Conservation (phyloP, 2,113 vertebrate genomes). For the Formicarius rufipectus region DNA sequence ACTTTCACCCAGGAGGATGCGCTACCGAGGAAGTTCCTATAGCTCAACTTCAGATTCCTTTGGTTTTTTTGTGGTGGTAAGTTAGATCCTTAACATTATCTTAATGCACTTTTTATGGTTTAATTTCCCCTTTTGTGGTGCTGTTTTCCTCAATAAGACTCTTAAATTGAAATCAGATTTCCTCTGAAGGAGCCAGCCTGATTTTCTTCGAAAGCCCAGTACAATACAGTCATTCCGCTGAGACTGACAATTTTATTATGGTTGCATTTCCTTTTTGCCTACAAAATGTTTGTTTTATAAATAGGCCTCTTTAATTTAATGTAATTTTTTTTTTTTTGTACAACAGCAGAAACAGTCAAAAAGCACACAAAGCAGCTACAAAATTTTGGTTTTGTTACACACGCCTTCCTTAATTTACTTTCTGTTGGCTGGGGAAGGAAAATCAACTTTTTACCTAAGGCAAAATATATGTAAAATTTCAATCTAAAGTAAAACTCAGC, state of each 20-base stretch:
- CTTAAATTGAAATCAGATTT: slow-evolving; percentile 80
- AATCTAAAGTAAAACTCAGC: neutral
- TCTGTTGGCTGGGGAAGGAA: neutral
- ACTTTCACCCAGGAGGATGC: neutral
- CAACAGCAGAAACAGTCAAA: slow-evolving; percentile 22
- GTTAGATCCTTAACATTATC: slow-evolving; percentile 70
- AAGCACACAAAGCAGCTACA: neutral
- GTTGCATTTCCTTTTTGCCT: slow-evolving; percentile 43
- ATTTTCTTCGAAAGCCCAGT: slow-evolving; percentile 63
- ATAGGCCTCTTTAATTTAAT: slow-evolving; percentile 60
- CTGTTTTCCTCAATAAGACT: slow-evolving; percentile 72
- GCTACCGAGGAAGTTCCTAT: neutral
- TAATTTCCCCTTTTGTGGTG: slow-evolving; percentile 78
- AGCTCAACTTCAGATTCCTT: slow-evolving; percentile 56
- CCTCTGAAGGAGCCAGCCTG: slow-evolving; percentile 68
- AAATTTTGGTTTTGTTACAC: slow-evolving; percentile 23
- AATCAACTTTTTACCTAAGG: slow-evolving; percentile 31
- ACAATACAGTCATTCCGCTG: slow-evolving; percentile 47
- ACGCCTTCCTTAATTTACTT: slow-evolving; percentile 3
- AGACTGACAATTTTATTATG: slow-evolving; percentile 53
- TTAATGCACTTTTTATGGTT: slow-evolving; percentile 81
- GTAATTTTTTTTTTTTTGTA: slow-evolving; percentile 18
- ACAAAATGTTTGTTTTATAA: slow-evolving; percentile 64
- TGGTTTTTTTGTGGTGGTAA: slow-evolving; percentile 51
- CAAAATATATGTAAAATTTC: slow-evolving; percentile 19